A percentile compares a stretch with the other conserved stretches of the same genome.
Evolutionary conservation across 2,797 vertebrate genomes (phyloP).

Genomic region (Gymnocypris eckloni): DNA sequence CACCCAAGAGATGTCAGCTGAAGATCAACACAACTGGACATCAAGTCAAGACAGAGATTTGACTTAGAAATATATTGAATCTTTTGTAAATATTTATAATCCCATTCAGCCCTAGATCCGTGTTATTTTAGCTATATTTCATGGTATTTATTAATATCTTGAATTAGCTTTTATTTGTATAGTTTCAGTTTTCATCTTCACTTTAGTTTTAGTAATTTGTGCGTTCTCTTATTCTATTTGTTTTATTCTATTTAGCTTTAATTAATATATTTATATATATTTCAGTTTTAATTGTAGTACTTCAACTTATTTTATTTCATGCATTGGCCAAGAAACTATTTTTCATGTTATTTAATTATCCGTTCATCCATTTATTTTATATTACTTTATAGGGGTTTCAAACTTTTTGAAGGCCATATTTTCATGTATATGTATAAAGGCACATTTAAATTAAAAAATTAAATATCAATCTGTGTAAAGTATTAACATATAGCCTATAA

Average conservation of each 20-base stretch:
- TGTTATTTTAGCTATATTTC: background rate
- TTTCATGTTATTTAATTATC: background rate
- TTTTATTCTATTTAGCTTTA: background rate
- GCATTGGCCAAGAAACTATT: too few species aligned
- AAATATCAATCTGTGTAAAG: too few species aligned
- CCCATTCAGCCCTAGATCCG: background rate
- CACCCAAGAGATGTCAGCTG: background rate
- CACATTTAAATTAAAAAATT: too few species aligned
- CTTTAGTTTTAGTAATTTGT: background rate
- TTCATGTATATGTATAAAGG: too few species aligned
- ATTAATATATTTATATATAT: background rate
- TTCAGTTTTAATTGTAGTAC: background rate
- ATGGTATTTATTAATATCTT: background rate
- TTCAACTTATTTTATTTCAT: too few species aligned
- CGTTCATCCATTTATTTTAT: background rate
- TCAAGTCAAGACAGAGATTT: background rate
- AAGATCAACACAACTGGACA: conserved; percentile 18
- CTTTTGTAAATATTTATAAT: background rate
- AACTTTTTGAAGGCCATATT: background rate
- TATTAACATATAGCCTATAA: too few species aligned
- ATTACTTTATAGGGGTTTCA: background rate
- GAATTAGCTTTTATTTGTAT: background rate
- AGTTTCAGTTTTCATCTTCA: background rate
- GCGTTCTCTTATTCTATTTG: background rate
- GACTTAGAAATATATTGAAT: background rate